Base-by-base conservation (phyloP, 2,113 vertebrate genomes). In the Salvator merianae region DNA sequence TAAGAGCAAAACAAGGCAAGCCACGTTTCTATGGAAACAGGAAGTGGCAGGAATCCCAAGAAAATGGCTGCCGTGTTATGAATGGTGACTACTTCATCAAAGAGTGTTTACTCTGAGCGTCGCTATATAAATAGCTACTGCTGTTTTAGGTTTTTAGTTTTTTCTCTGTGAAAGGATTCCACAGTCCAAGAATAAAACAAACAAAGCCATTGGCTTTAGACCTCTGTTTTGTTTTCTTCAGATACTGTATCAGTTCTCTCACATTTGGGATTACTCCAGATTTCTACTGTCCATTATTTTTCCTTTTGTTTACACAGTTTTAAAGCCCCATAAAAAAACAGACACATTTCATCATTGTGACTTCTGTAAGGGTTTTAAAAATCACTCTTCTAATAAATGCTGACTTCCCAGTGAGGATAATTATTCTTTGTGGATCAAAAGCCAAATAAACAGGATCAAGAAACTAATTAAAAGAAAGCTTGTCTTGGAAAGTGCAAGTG, bases 91-190 rank as follows among this genome's bases (percentile, higher is more conserved):
- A 96, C 96, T 95, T 95, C 94, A 68, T 87, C 81, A 79, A 38
- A 78, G 84, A 91, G 89, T 94, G 95, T 96, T 95, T 96, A 95
- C 94, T 95, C 92, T 88, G 86, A 93, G 94, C 93, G 88, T 82
- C 89, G 94, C 94, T 95, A 94, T 95, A 95, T 96, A 95, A 96
- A 97, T 95, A 96, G 95, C 89, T 94, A 93, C 92, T 94, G 93
- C 95, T 96, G 96, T 95, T 97, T 95, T 96, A 95, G 96, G 94
- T 92, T 94, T 95, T 96, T 78, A 12, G 55, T 43, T n/a, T 4
- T 24, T 47, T 43, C 96, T 95, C 94, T 95, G 94, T 96, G 87
- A 93, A 93, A 95, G 84, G 95, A 93, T 96, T 95, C 93, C 94
- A 92, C 94, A 95, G 95, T 95, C 86, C 93, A 94, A 93, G 90